phyloP scores from a whole-genome alignment of 2,113 vertebrate species.

The Varanus salvator region DNA sequence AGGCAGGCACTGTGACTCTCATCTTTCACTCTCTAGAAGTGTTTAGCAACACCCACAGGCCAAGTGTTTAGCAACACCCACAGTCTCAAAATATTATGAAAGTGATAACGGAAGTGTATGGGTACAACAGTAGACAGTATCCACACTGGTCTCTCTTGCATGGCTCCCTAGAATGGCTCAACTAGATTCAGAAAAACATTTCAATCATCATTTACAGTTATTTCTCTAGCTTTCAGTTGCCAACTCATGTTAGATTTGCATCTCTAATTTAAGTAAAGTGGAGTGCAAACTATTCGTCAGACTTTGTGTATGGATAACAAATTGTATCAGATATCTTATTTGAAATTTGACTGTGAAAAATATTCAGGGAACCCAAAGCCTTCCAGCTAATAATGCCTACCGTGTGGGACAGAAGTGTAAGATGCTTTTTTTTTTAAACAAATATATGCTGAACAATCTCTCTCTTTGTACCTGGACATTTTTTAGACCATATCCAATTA shows the following conservation, averaged over 20 bases:
- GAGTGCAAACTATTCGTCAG: neutral
- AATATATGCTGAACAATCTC: neutral
- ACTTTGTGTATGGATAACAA: neutral
- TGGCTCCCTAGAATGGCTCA: too few species aligned
- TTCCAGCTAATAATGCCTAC: neutral
- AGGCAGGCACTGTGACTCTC: too few species aligned
- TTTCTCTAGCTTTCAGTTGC: neutral
- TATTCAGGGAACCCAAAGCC: neutral
- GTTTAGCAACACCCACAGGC: too few species aligned
- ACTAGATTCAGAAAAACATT: too few species aligned
- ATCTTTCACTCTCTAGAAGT: too few species aligned
- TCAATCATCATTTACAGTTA: too few species aligned
- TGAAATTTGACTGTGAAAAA: neutral
- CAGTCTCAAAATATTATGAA: too few species aligned
- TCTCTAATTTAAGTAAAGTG: neutral
- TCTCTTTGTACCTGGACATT: neutral
- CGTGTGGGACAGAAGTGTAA: neutral
- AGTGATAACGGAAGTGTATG: too few species aligned
- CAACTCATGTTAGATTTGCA: neutral
- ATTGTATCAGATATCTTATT: neutral
- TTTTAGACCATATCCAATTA: neutral
- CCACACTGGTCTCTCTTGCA: too few species aligned
- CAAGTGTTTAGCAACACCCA: too few species aligned
- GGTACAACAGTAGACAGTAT: too few species aligned
- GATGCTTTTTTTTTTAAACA: too few species aligned